Conservation (phyloP, 2,888 invertebrate species). For the Tetrapedia diversipes region DNA sequence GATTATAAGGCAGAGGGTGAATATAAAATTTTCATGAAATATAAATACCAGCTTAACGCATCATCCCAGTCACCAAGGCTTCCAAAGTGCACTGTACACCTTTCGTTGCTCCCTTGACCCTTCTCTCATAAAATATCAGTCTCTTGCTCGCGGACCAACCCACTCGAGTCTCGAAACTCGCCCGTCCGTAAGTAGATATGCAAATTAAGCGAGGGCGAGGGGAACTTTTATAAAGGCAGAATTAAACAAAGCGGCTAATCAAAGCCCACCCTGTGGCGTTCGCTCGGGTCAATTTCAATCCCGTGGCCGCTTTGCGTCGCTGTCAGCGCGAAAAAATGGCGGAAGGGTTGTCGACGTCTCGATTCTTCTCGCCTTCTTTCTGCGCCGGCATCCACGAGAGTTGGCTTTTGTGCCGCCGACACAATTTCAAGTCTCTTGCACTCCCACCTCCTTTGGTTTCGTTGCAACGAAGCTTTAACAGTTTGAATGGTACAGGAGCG, state of each 20-base stretch:
- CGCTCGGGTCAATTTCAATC: slow-evolving; percentile 58
- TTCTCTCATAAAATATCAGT: neutral
- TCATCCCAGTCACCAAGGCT: too few relatives aligned
- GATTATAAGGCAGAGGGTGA: too few relatives aligned
- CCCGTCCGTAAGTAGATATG: slow-evolving; percentile 35
- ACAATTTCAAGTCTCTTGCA: slow-evolving; percentile 22
- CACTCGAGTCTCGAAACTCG: slow-evolving; percentile 4
- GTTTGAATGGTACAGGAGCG: too few relatives aligned
- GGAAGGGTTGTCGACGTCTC: slow-evolving; percentile 34
- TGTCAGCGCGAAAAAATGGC: slow-evolving; percentile 36
- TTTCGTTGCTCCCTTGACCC: neutral
- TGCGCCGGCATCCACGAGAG: slow-evolving; percentile 27
- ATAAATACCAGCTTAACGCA: too few relatives aligned
- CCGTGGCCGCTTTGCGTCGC: slow-evolving; percentile 37
- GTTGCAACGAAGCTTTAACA: slow-evolving; percentile 21
- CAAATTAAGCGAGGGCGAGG: slow-evolving; percentile 57
- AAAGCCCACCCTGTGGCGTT: slow-evolving; percentile 45
- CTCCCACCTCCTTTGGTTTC: neutral
- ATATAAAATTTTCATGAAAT: too few relatives aligned
- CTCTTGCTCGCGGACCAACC: neutral
- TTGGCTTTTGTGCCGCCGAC: slow-evolving; percentile 51
- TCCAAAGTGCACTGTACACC: too few relatives aligned
- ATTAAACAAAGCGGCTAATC: slow-evolving; percentile 68
- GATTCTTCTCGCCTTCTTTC: slow-evolving; percentile 45
- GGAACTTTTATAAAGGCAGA: slow-evolving; percentile 32